Conservation (phyloP, 2,113 vertebrate species). For the Lepus americanus region DNA sequence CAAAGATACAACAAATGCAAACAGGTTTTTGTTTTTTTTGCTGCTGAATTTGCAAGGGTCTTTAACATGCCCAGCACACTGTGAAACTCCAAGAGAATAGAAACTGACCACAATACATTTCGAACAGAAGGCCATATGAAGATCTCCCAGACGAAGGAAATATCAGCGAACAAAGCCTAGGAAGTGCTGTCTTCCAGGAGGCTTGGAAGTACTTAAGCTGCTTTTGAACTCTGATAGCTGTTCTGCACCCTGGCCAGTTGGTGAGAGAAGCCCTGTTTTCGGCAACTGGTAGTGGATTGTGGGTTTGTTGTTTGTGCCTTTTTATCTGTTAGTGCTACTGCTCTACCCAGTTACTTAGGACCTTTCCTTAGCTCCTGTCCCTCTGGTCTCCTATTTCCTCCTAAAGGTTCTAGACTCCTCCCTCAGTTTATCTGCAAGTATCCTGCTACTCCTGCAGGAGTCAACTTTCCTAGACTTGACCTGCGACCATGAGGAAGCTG, state of each 20-base stretch:
- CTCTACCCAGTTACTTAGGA: neutral
- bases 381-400: neutral
- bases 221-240: neutral
- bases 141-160: neutral
- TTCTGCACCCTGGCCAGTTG: neutral
- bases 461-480: constrained; percentile 3
- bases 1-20: neutral
- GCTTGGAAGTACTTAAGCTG: neutral
- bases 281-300: too few species aligned
- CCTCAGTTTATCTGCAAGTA: neutral
- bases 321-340: neutral
- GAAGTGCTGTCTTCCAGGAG: neutral
- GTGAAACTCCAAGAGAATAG: neutral
- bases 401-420: neutral
- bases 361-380: neutral
- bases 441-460: neutral
- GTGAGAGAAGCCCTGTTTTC: neutral
- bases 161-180: neutral
- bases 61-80: neutral
- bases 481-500: neutral
- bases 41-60: neutral
- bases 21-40: neutral
- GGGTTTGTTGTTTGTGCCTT: neutral
- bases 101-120: neutral
- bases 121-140: neutral